Base-by-base conservation (phyloP, 2,888 invertebrate species). In the Trachelus troglodyta region DNA sequence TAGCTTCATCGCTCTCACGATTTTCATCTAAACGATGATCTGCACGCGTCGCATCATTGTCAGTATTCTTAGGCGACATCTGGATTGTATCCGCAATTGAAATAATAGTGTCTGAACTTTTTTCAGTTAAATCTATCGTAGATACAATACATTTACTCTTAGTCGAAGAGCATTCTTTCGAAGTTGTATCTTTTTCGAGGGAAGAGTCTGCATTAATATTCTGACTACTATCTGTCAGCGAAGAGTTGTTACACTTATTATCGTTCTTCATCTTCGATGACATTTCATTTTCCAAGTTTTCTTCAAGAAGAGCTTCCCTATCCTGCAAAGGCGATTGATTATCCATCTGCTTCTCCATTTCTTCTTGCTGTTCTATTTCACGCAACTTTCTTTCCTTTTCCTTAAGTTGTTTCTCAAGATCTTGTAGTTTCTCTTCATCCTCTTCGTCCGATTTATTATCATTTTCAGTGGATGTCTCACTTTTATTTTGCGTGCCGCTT, bases 361-460 rank as follows among this genome's bases (percentile, higher is more conserved):
- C 80, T 31, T 78, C 77, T 34, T 75, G 90, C 83, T 91, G 88
- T 76, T 92, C 91, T 85, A 90, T 89, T 56, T 90, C 90, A 74
- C 74, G 73, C 23, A 79, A 73, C 35, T 76, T 79, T 35, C 75
- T 75, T 56, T 79, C 76, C 40, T 79, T 79, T 37, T 76, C 76
- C 31, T 80, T 81, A 0, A 78, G 76, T 76, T 92, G 91, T 80
- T 89, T 89, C 84, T 90, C 92, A 83, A 90, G 89, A 92, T 90
- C 90, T 74, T 74, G 75, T 34, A 30, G 74, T 35, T 76, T 81
- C 73, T 75, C 80, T 37, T 79, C 73, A 56, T 79, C 73, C 69
- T 91, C 91, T 88, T 92, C 92, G 82, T 92, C 91, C 86, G 34
- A 34, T 71, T 31, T 71, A 12, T 71, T 12, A 69, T 73, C 69